Conservation (phyloP, 2,797 vertebrate species). For the Tangara arthus region DNA sequence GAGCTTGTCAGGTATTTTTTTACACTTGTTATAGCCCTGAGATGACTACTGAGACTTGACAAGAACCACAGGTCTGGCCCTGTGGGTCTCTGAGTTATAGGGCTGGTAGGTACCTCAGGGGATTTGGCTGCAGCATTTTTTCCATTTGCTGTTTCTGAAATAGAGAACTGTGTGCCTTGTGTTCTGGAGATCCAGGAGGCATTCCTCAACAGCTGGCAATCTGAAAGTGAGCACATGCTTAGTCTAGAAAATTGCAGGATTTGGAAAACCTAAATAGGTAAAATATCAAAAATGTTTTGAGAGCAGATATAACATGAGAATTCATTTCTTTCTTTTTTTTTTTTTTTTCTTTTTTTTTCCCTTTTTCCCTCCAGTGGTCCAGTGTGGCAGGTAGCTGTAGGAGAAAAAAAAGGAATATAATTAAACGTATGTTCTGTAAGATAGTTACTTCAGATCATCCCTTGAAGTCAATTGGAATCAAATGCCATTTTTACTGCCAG, state of each 20-base stretch:
- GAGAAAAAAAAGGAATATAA: not conserved
- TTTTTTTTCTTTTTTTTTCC: rapidly evolving
- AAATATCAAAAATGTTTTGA: not conserved
- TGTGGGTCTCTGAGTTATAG: not conserved
- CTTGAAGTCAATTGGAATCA: not conserved
- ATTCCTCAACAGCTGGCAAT: not conserved
- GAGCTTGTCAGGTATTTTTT: conserved; percentile 7
- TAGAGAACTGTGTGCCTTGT: not conserved
- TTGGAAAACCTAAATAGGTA: not conserved
- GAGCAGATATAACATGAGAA: not conserved
- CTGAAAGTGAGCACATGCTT: not conserved
- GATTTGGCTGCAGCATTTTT: not conserved
- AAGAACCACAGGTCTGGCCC: not conserved
- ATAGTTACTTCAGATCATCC: not conserved
- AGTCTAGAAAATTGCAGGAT: not conserved
- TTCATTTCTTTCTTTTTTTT: rapidly evolving
- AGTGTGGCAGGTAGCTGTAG: not conserved
- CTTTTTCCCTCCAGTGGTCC: rapidly evolving
- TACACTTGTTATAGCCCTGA: not conserved
- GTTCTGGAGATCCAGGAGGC: not conserved
- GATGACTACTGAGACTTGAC: not conserved
- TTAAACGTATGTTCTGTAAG: not conserved
- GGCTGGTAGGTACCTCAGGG: not conserved
- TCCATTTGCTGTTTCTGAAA: not conserved
- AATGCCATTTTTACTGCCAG: not conserved